phyloP scores from a whole-genome alignment of 2,113 vertebrate species.

The Plestiodon gilberti region DNA sequence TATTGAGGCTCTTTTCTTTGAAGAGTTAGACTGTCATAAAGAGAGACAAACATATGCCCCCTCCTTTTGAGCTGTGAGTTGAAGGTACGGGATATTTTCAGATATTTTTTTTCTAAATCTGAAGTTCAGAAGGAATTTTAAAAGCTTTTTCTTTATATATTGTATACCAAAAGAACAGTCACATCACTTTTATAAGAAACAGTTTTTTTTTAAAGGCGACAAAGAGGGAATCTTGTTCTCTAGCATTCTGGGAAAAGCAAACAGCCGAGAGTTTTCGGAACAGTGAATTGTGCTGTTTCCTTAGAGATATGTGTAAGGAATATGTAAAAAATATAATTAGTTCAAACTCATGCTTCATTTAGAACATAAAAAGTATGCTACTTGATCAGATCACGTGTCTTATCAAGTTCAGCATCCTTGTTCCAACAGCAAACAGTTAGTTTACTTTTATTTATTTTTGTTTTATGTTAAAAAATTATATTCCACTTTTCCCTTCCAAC shows the following conservation, averaged over 20 bases:
- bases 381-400: no score
- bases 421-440: no score
- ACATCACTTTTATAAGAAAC: not conserved
- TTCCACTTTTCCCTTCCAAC: no score
- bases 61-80: not conserved
- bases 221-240: not conserved
- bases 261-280: not conserved
- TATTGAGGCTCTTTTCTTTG: constrained; percentile 33
- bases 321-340: no score
- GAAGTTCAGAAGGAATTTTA: constrained; percentile 19
- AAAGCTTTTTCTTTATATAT: not conserved
- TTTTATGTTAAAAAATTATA: no score
- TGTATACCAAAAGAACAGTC: not conserved
- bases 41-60: not conserved
- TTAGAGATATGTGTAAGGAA: no score
- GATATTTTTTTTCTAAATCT: not conserved
- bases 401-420: no score
- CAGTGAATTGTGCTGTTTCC: no score
- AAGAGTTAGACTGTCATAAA: constrained; percentile 37
- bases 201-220: not conserved
- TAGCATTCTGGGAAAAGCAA: not conserved
- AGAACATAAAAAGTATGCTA: no score
- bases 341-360: no score
- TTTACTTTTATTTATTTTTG: no score
- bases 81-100: not conserved